Evolutionary conservation across 1,140 invertebrate genomes (phyloP).

Genomic region (Drosophila trapezifrons): DNA sequence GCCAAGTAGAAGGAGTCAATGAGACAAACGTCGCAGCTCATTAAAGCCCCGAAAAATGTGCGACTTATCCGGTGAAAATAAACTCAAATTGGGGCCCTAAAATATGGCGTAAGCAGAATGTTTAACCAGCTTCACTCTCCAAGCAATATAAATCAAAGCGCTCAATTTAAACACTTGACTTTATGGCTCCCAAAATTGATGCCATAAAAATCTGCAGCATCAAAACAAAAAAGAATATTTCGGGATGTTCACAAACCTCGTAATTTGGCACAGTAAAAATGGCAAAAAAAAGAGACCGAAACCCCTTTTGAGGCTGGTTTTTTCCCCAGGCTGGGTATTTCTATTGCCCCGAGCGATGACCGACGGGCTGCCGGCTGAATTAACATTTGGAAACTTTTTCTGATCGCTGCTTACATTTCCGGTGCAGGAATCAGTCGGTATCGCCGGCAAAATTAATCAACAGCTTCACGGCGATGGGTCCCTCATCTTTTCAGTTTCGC

Average conservation of each 20-base stretch:
- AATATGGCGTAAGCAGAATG: slow-evolving; percentile 58
- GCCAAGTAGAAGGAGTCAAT: slow-evolving; percentile 54
- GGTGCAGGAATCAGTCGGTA: slow-evolving; percentile 61
- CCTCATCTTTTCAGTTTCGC: slow-evolving; percentile 34
- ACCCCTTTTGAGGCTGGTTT: slow-evolving; percentile 46
- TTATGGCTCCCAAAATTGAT: slow-evolving; percentile 61
- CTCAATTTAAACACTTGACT: slow-evolving; percentile 63
- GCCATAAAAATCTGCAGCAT: slow-evolving; percentile 35
- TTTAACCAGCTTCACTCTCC: slow-evolving; percentile 57
- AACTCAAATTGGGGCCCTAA: slow-evolving; percentile 8
- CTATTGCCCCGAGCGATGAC: slow-evolving; percentile 46
- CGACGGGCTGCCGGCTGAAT: slow-evolving; percentile 50
- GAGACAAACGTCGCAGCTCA: slow-evolving; percentile 52
- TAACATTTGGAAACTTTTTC: slow-evolving; percentile 76
- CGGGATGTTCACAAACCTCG: slow-evolving; percentile 44
- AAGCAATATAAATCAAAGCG: slow-evolving; percentile 41
- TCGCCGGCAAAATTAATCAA: slow-evolving; percentile 76
- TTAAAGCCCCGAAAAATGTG: slow-evolving; percentile 37
- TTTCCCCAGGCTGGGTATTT: slow-evolving; percentile 24
- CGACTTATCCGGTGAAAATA: slow-evolving; percentile 10
- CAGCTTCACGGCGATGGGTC: slow-evolving; percentile 66
- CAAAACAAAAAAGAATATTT: slow-evolving; percentile 22
- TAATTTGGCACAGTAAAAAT: slow-evolving; percentile 53
- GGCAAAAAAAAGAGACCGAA: slow-evolving; percentile 25
- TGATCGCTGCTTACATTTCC: slow-evolving; percentile 71